Conservation (phyloP, 2,113 vertebrate genomes). For the Sinocyclocheilus anshuiensis region DNA sequence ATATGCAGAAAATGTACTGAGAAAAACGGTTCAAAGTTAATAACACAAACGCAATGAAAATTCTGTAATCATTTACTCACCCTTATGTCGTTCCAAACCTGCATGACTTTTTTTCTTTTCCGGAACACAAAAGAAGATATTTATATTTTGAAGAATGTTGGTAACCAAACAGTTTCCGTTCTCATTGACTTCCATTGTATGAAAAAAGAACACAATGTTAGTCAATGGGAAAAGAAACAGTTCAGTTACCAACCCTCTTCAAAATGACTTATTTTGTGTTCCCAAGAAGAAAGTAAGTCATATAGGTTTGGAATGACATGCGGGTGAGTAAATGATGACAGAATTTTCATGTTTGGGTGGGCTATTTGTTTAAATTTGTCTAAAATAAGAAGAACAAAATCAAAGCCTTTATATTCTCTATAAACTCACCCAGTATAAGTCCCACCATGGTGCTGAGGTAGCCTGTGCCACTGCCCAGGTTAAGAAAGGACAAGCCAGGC, state of each 20-base stretch:
- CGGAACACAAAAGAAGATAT: neutral
- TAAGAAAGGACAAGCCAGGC: slow-evolving; percentile 86
- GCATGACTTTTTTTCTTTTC: neutral
- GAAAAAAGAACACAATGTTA: neutral
- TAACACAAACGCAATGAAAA: neutral
- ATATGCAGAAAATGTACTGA: neutral
- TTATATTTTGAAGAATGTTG: neutral
- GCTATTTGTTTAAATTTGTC: no score
- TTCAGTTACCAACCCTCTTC: neutral
- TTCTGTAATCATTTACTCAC: neutral
- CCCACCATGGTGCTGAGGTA: slow-evolving; percentile 92
- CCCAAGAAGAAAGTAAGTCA: neutral
- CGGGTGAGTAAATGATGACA: neutral
- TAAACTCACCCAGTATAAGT: slow-evolving; percentile 84
- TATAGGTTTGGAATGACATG: neutral
- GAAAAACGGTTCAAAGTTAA: neutral
- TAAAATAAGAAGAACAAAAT: neutral
- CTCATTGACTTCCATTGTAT: neutral
- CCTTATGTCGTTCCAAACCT: neutral
- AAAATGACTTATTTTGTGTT: neutral
- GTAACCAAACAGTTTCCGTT: neutral
- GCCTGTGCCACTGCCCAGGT: slow-evolving; percentile 88
- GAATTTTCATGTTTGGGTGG: no score
- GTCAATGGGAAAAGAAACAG: neutral
- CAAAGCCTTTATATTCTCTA: neutral